These are phyloP conservation scores for Cacajao melanocephalus DNA, from an alignment of 2,797 vertebrate genomes.

Conservation along the genomic window DNA sequence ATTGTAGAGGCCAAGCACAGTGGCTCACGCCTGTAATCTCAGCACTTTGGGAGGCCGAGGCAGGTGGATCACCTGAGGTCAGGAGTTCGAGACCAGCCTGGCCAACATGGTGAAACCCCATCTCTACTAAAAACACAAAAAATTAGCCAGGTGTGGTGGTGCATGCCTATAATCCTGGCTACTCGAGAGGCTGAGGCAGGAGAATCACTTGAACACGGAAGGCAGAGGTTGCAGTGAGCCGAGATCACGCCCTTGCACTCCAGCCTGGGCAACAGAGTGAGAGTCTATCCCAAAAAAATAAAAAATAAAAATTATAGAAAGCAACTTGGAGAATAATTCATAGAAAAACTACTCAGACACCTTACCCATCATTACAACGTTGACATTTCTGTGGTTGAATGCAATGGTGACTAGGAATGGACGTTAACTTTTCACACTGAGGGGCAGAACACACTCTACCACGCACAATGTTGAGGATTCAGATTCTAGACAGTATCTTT, in stretches of 20 bases:
- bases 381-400: not conserved
- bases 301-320: not conserved
- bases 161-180: not conserved
- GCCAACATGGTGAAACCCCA: not conserved
- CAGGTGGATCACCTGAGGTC: not conserved
- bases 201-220: rapidly evolving
- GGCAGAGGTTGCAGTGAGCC: not conserved
- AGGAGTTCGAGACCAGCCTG: not conserved
- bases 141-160: not conserved
- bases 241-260: not conserved
- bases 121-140: not conserved
- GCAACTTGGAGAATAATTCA: not conserved
- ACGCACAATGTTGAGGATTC: not conserved
- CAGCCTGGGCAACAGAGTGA: not conserved
- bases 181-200: not conserved
- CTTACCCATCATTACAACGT: rapidly evolving
- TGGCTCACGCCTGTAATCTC: not conserved
- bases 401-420: rapidly evolving
- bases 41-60: not conserved
- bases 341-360: not conserved
- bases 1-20: not conserved
- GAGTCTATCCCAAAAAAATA: not conserved
- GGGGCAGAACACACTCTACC: not conserved
- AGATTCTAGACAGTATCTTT: not conserved
- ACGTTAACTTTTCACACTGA: rapidly evolving